These are phyloP conservation scores for Rhinichthys klamathensis DNA, from an alignment of 2,113 vertebrate species.

Conservation along the genomic window DNA sequence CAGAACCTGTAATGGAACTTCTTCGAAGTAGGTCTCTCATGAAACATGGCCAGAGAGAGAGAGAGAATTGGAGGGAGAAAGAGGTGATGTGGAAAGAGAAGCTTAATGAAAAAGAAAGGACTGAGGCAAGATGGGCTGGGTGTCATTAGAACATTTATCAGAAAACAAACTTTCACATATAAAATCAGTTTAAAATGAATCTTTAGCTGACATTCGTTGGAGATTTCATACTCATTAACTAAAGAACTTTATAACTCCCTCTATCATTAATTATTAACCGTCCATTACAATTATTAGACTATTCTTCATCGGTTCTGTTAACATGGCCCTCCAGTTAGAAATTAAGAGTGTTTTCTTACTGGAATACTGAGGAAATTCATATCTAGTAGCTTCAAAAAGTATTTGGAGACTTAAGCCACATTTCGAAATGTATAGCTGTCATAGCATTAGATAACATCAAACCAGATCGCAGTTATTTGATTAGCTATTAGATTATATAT, in stretches of 20 bases:
- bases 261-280: constrained; percentile 22
- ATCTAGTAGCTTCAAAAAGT: neutral
- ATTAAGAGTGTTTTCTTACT: neutral
- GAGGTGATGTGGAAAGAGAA: constrained; percentile 27
- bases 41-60: constrained; percentile 10
- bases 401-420: neutral
- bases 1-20: constrained; percentile 43
- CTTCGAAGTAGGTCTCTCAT: constrained; percentile 44
- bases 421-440: neutral
- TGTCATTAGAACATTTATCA: neutral
- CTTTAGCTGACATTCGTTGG: neutral
- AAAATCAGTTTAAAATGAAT: neutral
- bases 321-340: constrained; percentile 12
- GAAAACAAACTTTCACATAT: neutral
- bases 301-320: constrained; percentile 5
- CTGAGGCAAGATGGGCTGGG: neutral
- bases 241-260: constrained; percentile 15
- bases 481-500: too few species aligned
- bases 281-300: constrained; percentile 21
- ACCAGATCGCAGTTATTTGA: neutral
- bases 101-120: constrained; percentile 31
- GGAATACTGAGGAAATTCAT: neutral
- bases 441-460: neutral
- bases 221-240: constrained; percentile 1
- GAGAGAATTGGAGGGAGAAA: neutral